Conservation (phyloP, 2,113 vertebrate genomes). For the Falcunculus frontatus region DNA sequence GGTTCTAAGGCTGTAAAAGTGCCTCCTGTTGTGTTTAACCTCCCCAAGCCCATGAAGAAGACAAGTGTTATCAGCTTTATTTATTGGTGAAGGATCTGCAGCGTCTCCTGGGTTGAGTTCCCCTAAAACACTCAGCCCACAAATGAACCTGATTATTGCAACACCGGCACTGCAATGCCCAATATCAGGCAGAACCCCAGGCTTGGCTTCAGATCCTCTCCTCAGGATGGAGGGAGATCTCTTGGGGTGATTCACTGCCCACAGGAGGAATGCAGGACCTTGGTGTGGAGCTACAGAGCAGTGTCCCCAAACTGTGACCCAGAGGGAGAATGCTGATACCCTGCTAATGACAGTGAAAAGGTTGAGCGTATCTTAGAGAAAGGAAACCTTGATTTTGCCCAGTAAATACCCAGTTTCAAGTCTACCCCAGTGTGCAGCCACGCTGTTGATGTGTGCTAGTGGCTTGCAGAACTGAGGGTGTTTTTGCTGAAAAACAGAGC, state of each 20-base stretch:
- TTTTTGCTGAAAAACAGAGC: neutral
- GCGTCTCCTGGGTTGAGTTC: neutral
- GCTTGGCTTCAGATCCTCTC: neutral
- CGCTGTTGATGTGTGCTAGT: neutral
- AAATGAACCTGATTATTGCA: neutral
- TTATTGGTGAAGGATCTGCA: neutral
- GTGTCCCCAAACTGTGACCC: no score
- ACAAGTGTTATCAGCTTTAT: neutral
- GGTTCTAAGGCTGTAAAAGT: neutral
- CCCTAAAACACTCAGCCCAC: neutral
- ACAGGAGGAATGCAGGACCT: neutral
- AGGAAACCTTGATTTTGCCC: neutral
- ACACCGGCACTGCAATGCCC: neutral
- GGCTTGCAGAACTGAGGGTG: neutral
- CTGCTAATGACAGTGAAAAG: neutral
- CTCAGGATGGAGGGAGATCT: neutral
- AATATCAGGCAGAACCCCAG: neutral
- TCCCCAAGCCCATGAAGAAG: neutral
- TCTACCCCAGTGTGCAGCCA: neutral
- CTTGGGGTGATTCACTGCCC: rapidly evolving
- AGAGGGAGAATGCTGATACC: no score
- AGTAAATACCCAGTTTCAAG: neutral
- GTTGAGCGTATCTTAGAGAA: neutral
- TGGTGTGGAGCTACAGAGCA: neutral
- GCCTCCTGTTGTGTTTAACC: neutral